phyloP scores from a whole-genome alignment of 2,888 invertebrate genomes.

The Lumbricus terrestris region DNA sequence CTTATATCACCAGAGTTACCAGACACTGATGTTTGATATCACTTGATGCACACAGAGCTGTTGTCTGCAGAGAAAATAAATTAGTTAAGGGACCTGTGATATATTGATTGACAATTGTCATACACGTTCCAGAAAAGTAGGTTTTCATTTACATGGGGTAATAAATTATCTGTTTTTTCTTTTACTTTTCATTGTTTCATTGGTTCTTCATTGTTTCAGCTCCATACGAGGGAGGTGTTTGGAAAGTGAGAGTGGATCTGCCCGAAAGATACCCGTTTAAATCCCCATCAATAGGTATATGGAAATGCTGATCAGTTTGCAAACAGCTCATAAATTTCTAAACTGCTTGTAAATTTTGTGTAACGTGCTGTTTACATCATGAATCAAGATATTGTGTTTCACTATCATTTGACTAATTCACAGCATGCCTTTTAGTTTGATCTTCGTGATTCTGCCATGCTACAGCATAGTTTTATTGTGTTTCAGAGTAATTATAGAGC shows the following conservation, averaged over 20 bases:
- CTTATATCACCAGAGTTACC: too few relatives aligned
- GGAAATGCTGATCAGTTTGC: neutral
- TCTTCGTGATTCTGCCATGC: neutral
- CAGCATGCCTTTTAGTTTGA: neutral
- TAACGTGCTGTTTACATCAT: too few relatives aligned
- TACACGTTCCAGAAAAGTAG: neutral
- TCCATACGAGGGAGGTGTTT: conserved; percentile 98
- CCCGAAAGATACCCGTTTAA: conserved; percentile 99
- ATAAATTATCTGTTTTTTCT: neutral
- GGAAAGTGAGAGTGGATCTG: conserved; percentile 97
- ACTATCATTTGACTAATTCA: neutral
- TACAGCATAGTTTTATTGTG: neutral
- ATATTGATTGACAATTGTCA: neutral
- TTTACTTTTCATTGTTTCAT: neutral
- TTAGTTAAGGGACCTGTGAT: neutral
- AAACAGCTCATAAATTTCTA: neutral
- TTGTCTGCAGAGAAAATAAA: neutral
- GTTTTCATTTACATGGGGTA: too few relatives aligned
- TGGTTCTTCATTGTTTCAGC: conserved; percentile 65
- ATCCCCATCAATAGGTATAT: conserved; percentile 89
- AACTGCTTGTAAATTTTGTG: too few relatives aligned
- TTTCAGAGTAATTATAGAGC: neutral
- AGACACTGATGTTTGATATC: neutral
- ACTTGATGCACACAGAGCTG: neutral
- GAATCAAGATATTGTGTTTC: too few relatives aligned